These are phyloP conservation scores for Muscicapa adusta DNA, from an alignment of 2,113 vertebrate genomes.

Conservation along the genomic window DNA sequence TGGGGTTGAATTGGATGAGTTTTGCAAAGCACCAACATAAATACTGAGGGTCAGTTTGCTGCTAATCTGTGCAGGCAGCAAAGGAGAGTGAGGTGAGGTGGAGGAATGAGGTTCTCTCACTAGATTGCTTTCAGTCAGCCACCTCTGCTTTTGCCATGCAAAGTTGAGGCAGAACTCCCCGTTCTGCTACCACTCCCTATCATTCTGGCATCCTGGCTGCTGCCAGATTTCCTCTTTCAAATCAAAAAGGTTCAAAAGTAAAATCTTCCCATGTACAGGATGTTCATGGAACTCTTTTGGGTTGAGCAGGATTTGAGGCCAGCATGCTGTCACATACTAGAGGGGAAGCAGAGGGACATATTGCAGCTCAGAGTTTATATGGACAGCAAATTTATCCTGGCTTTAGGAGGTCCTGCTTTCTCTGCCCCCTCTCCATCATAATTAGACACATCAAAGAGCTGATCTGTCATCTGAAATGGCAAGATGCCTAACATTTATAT, in stretches of 20 bases:
- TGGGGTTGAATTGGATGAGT: background rate
- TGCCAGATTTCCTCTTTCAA: background rate
- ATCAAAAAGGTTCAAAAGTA: background rate
- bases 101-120: background rate
- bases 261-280: background rate
- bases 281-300: background rate
- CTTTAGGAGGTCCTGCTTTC: slow-evolving; percentile 60
- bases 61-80: background rate
- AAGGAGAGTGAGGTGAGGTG: background rate
- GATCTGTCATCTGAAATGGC: slow-evolving; percentile 63
- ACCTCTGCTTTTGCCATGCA: slow-evolving; percentile 46
- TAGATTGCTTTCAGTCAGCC: background rate
- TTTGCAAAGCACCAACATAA: background rate
- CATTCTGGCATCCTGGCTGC: background rate
- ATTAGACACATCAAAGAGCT: slow-evolving; percentile 72
- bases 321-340: background rate
- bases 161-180: background rate
- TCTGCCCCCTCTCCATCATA: slow-evolving; percentile 67
- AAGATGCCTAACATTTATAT: slow-evolving; percentile 64
- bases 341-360: background rate
- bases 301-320: background rate
- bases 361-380: background rate
- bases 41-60: background rate
- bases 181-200: background rate
- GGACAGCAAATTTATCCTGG: slow-evolving; percentile 69